phyloP scores from a whole-genome alignment of 2,888 invertebrate species.

The Erpobdella octoculata region DNA sequence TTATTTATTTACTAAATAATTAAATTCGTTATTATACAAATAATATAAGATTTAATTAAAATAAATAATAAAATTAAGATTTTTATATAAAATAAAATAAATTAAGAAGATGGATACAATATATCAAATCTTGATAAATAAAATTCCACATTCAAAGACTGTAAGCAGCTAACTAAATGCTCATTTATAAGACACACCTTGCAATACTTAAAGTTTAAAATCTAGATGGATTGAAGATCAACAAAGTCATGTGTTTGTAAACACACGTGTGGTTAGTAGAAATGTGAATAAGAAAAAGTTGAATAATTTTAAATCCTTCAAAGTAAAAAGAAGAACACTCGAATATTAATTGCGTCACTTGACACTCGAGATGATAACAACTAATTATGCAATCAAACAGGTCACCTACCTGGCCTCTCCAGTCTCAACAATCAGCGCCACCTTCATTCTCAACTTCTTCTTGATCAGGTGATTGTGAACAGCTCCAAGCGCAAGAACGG shows the following conservation, averaged over 20 bases:
- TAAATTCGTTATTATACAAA: background rate
- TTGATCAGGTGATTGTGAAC: conserved; percentile 92
- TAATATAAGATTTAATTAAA: background rate
- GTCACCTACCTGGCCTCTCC: conserved; percentile 65
- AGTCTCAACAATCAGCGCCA: conserved; percentile 86
- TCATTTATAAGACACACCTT: too few species aligned
- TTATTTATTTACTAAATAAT: background rate
- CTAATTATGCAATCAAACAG: background rate
- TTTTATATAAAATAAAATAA: background rate
- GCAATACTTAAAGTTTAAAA: too few species aligned
- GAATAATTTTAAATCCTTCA: too few species aligned
- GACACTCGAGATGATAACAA: background rate
- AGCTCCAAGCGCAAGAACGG: conserved; percentile 77
- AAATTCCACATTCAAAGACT: too few species aligned
- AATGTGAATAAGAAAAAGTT: background rate
- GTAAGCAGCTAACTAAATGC: too few species aligned
- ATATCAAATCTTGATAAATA: background rate
- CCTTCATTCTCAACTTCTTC: conserved; percentile 89
- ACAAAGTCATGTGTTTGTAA: too few species aligned
- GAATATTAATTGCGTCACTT: background rate
- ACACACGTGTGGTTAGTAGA: too few species aligned
- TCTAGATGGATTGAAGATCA: too few species aligned
- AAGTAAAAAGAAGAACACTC: background rate
- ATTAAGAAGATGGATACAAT: background rate
- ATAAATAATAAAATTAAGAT: background rate